Base-by-base conservation (phyloP, 2,797 vertebrate genomes). In the Chelon labrosus region DNA sequence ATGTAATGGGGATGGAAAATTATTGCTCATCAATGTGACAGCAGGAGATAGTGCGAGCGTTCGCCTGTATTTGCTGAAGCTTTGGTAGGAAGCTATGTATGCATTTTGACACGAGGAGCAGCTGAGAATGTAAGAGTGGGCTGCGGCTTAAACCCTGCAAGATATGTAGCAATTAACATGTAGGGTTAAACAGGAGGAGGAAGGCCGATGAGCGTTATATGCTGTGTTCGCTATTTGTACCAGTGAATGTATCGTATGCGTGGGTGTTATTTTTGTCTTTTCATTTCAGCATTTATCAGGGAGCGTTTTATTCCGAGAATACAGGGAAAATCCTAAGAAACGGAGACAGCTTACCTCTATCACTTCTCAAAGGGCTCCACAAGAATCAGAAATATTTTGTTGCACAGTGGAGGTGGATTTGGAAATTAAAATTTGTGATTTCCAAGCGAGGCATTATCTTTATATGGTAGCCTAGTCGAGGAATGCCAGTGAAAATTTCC, bases 11-110 rank as follows among this genome's bases (percentile, higher is more conserved):
- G 82, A 80, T 47, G 66, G 35, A 61, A 85, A 68, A 75, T 66
- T 27, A 82, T 75, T 83, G 64, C 42, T 69, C 56, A 62, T 84
- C 65, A 83, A 79, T 42, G 39, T 82, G 85, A 85, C 83, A 47
- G 60, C 20, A 41, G 64, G 51, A 57, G 73, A 81, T 61, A 53
- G 37, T 0, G 31, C 50, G 69, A 81, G 75, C 25, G 14, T 52
- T 53, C 52, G 52, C 25, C 57, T 65, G n/a, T 62, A 57, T 68
- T 42, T 55, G 49, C 62, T 41, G 47, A 51, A 50, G 41, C 38
- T 64, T 65, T 59, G 42, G 65, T 71, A 22, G 44, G 49, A 3
- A 0, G 47, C 19, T 38, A 39, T 70, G 25, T 59, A 6, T 59
- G 65, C 22, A 3, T 39, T 55, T 25, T 20, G 19, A 81, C 73